These are phyloP conservation scores for Craterocephalus amniculus DNA, from an alignment of 2,797 vertebrate species.

Conservation along the genomic window DNA sequence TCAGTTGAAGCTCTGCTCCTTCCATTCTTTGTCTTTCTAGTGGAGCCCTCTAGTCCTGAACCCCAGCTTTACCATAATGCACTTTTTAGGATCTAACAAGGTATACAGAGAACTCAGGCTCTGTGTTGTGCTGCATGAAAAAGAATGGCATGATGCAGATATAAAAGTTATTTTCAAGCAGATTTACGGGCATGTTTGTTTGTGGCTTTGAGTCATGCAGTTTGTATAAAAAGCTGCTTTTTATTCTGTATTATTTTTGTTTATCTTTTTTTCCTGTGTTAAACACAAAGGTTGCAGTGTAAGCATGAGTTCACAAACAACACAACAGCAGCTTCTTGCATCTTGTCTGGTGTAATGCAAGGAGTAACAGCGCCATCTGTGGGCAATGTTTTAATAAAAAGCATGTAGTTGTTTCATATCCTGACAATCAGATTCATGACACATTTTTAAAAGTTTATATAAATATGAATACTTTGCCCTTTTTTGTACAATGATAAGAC, in stretches of 20 bases:
- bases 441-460: conserved; percentile 21
- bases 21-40: conserved; percentile 88
- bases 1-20: conserved; percentile 61
- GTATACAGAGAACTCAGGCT: conserved; percentile 82
- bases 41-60: conserved; percentile 99
- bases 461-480: conserved; percentile 9
- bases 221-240: conserved; percentile 24
- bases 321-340: conserved; percentile 18
- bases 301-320: conserved; percentile 37
- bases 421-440: not conserved
- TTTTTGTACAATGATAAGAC: conserved; percentile 8
- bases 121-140: conserved; percentile 83
- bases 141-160: conserved; percentile 72
- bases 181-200: conserved; percentile 34
- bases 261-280: not conserved
- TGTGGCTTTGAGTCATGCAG: conserved; percentile 32
- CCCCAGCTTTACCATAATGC: conserved; percentile 99
- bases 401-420: conserved; percentile 46
- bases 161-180: conserved; percentile 42
- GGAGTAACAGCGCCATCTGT: conserved; percentile 65
- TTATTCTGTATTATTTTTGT: not conserved
- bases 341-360: conserved; percentile 23
- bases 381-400: conserved; percentile 36
- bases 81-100: conserved; percentile 99
- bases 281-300: conserved; percentile 11